Conservation (phyloP, 2,113 vertebrate genomes). For the Gopherus evgoodei region DNA sequence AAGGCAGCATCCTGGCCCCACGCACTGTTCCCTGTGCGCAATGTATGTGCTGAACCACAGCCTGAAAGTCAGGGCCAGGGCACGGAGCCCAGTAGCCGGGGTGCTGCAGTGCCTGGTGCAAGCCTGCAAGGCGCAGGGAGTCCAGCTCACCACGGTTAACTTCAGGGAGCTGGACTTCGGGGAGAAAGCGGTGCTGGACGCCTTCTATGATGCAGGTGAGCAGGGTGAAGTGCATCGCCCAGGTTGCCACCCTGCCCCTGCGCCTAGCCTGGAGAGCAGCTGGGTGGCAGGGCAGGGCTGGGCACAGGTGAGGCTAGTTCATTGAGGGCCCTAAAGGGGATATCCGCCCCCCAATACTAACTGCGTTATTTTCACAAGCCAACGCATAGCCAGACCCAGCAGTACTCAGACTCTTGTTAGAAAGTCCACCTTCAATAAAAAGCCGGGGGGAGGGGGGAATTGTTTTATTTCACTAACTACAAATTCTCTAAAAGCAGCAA, state of each 20-base stretch:
- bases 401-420: not conserved
- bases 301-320: no score
- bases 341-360: not conserved
- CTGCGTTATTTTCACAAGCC: no score
- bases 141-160: conserved; percentile 85
- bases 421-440: not conserved
- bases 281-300: no score
- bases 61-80: conserved; percentile 72
- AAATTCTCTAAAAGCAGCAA: no score
- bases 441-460: no score
- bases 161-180: conserved; percentile 93
- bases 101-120: conserved; percentile 87
- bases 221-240: not conserved
- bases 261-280: no score
- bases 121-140: conserved; percentile 90
- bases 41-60: conserved; percentile 88
- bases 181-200: conserved; percentile 89
- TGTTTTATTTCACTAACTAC: no score
- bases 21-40: conserved; percentile 82
- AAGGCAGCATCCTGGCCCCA: conserved; percentile 51
- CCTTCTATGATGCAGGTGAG: conserved; percentile 94
- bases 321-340: no score
- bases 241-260: not conserved
- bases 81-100: conserved; percentile 87
- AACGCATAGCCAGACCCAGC: no score